These are phyloP conservation scores for Amblyornis subalaris DNA, from an alignment of 2,113 vertebrate species.

Conservation along the genomic window DNA sequence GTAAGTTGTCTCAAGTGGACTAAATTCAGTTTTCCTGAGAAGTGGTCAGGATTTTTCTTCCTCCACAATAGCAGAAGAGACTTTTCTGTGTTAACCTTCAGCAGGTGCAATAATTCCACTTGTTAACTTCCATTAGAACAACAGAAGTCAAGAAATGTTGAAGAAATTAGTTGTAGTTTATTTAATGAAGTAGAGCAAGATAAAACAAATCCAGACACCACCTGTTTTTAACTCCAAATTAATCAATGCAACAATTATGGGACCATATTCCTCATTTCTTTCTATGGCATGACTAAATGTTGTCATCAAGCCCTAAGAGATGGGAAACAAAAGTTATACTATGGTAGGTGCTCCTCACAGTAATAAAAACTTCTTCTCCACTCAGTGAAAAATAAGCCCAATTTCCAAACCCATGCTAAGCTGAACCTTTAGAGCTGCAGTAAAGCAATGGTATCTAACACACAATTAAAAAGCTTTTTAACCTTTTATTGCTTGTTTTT, in stretches of 20 bases:
- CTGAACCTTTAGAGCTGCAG: background rate
- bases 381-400: background rate
- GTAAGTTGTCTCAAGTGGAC: background rate
- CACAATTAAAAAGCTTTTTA: constrained; percentile 8
- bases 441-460: background rate
- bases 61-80: background rate
- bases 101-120: background rate
- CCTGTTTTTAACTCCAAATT: background rate
- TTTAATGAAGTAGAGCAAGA: background rate
- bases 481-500: background rate
- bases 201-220: background rate
- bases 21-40: background rate
- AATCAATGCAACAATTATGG: background rate
- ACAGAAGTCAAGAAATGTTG: background rate
- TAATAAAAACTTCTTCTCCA: background rate
- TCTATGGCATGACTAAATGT: background rate
- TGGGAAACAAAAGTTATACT: background rate
- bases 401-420: background rate
- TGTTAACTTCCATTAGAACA: background rate
- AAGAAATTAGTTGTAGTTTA: background rate
- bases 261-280: background rate
- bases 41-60: background rate
- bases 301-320: background rate
- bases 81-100: background rate
- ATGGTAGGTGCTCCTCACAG: background rate